A percentile compares a stretch with the other conserved stretches of the same genome.
These are phyloP conservation scores for Drosophila nikananu DNA, from an alignment of 1,140 invertebrate genomes.

Conservation along the genomic window DNA sequence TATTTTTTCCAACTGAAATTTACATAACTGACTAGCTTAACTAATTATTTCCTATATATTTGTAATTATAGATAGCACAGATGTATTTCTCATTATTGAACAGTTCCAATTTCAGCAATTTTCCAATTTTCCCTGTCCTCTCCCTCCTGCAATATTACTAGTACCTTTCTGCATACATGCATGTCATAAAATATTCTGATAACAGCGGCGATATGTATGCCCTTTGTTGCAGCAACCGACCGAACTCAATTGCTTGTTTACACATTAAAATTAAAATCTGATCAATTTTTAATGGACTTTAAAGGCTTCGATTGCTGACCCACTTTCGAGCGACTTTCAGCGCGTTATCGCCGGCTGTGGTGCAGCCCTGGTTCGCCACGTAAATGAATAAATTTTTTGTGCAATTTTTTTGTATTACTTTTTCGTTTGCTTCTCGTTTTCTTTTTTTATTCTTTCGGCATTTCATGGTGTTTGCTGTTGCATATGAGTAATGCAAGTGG, in stretches of 20 bases:
- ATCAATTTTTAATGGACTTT: conserved; percentile 52
- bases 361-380: conserved; percentile 62
- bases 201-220: conserved; percentile 6
- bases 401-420: conserved; percentile 73
- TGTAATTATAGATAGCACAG: conserved; percentile 1
- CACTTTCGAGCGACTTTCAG: conserved; percentile 43
- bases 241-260: conserved; percentile 20
- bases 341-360: conserved; percentile 21
- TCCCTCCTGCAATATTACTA: neutral
- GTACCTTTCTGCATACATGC: conserved; percentile 3
- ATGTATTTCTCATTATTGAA: neutral
- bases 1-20: neutral
- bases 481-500: conserved; percentile 75
- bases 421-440: conserved; percentile 39
- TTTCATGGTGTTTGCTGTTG: conserved; percentile 34
- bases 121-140: neutral
- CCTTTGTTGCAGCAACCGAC: conserved; percentile 8
- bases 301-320: conserved; percentile 53
- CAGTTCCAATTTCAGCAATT: conserved; percentile 6
- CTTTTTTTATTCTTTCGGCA: conserved; percentile 8
- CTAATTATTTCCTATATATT: neutral
- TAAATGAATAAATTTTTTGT: conserved; percentile 80
- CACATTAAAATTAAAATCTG: conserved; percentile 37
- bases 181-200: conserved; percentile 15
- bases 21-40: neutral